Evolutionary conservation across 2,888 invertebrate species (phyloP).

Genomic region (Machimus atricapillus): DNA sequence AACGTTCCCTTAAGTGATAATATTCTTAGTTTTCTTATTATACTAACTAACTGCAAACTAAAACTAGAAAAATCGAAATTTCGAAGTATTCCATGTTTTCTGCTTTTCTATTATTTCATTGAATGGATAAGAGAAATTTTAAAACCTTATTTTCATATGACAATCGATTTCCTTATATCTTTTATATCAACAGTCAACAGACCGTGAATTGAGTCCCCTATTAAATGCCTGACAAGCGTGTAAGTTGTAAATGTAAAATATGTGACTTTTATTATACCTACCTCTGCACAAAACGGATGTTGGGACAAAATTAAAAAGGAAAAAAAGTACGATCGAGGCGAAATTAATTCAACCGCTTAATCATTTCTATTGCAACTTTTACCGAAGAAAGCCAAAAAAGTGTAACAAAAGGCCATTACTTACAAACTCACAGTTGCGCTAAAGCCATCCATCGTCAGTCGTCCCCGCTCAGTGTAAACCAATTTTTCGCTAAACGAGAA

Average conservation of each 20-base stretch:
- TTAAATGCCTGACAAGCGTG: not conserved
- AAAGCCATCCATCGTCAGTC: not conserved
- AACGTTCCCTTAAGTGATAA: too few species aligned
- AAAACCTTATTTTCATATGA: too few species aligned
- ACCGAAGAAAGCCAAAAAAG: not conserved
- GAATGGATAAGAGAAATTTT: too few species aligned
- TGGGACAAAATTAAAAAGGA: not conserved
- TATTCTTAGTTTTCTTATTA: too few species aligned
- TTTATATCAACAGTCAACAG: not conserved
- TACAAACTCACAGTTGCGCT: not conserved
- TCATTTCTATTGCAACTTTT: not conserved
- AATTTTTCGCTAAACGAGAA: conserved; percentile 36
- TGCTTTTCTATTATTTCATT: too few species aligned
- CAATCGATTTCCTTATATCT: too few species aligned
- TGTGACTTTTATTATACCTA: not conserved
- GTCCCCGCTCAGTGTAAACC: conserved; percentile 8
- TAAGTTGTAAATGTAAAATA: not conserved
- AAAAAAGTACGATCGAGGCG: not conserved
- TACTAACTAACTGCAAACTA: too few species aligned
- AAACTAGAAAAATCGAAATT: too few species aligned
- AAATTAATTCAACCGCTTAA: not conserved
- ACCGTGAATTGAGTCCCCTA: too few species aligned
- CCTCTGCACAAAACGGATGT: not conserved
- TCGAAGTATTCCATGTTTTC: too few species aligned
- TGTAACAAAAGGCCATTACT: not conserved